A percentile compares a stretch with the other conserved stretches of the same genome.
These are phyloP conservation scores for Galeruca laticollis DNA, from an alignment of 2,888 invertebrate genomes.

Conservation along the genomic window DNA sequence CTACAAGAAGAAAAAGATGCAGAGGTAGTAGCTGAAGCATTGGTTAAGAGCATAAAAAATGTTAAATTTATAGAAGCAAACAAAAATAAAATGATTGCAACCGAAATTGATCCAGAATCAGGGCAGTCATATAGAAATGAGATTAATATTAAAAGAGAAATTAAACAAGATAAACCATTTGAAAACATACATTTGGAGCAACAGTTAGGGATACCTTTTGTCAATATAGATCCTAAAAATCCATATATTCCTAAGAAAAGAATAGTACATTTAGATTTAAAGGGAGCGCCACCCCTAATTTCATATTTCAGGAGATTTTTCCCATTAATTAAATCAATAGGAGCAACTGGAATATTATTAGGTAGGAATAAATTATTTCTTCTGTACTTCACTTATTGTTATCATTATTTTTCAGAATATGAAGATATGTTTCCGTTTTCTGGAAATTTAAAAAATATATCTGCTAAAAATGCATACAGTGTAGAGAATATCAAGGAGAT, in stretches of 20 bases:
- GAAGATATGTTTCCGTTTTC: slow-evolving; percentile 86
- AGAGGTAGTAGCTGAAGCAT: slow-evolving; percentile 50
- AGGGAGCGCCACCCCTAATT: slow-evolving; percentile 81
- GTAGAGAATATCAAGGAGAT: slow-evolving; percentile 70
- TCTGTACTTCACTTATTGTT: neutral
- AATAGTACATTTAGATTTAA: slow-evolving; percentile 81
- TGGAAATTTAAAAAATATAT: slow-evolving; percentile 70
- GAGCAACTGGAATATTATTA: slow-evolving; percentile 77
- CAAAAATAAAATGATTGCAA: slow-evolving; percentile 42
- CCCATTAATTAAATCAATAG: slow-evolving; percentile 71
- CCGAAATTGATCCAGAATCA: slow-evolving; percentile 44
- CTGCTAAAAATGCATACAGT: slow-evolving; percentile 74
- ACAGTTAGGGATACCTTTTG: slow-evolving; percentile 65
- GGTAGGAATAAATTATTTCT: slow-evolving; percentile 52
- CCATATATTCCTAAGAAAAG: slow-evolving; percentile 69
- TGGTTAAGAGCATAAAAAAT: slow-evolving; percentile 52
- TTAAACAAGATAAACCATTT: slow-evolving; percentile 40
- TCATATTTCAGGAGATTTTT: slow-evolving; percentile 72
- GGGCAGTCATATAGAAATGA: slow-evolving; percentile 64
- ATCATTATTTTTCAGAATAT: slow-evolving; percentile 70
- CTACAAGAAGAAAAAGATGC: slow-evolving; percentile 51
- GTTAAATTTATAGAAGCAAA: slow-evolving; percentile 57
- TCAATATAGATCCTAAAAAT: slow-evolving; percentile 63
- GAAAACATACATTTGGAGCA: slow-evolving; percentile 60
- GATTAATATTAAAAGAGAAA: slow-evolving; percentile 55